These are phyloP conservation scores for Aspidapion aeneum DNA, from an alignment of 2,888 invertebrate genomes.

Conservation along the genomic window DNA sequence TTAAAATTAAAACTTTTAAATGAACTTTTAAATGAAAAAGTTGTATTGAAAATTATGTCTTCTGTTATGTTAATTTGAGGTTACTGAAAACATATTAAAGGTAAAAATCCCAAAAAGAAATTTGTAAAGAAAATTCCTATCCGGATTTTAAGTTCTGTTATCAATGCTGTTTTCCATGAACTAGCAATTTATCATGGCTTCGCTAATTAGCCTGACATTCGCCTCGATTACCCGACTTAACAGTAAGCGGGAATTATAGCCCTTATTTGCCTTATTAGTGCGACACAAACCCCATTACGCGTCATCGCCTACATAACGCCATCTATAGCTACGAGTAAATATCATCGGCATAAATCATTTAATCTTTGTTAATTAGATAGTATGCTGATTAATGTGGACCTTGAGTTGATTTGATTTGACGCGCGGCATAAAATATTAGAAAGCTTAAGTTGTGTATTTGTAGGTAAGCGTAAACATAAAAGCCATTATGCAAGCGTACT, in stretches of 20 bases:
- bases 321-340: not conserved
- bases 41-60: no score
- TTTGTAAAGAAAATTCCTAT: no score
- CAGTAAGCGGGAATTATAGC: not conserved
- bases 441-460: no score
- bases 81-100: no score
- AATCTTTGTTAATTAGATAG: not conserved
- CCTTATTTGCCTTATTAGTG: not conserved
- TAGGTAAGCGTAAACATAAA: no score
- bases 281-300: not conserved
- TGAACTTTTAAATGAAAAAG: no score
- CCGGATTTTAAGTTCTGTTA: not conserved
- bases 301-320: no score
- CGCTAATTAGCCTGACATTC: not conserved
- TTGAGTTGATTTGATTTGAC: no score
- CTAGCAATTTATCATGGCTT: not conserved
- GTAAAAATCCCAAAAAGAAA: not conserved
- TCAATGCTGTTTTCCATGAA: not conserved
- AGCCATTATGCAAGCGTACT: no score
- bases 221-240: not conserved
- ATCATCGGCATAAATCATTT: not conserved
- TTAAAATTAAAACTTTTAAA: no score
- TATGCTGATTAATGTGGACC: not conserved
- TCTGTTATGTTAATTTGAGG: no score
- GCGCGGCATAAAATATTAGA: no score